phyloP scores from a whole-genome alignment of 2,797 vertebrate genomes.

The Coregonus sp. region DNA sequence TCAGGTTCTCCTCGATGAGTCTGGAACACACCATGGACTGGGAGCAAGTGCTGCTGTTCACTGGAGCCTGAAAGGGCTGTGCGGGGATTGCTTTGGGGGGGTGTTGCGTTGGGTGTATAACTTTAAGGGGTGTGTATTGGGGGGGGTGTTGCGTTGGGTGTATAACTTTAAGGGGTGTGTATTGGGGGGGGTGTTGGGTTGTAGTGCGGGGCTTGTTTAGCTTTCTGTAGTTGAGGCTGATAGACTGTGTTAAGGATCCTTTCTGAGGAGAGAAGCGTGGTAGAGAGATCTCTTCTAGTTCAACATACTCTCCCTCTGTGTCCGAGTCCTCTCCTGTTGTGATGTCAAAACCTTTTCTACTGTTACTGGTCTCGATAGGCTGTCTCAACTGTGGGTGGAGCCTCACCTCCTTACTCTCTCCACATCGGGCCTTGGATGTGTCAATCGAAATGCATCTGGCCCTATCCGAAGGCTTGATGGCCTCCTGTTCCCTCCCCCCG shows the following conservation, averaged over 20 bases:
- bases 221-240: conserved; percentile 69
- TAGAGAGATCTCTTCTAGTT: conserved; percentile 72
- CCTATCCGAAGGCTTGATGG: conserved; percentile 22
- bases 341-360: conserved; percentile 35
- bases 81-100: background rate
- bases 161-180: too few relatives aligned
- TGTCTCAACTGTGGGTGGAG: conserved; percentile 27
- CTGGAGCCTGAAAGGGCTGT: conserved; percentile 8
- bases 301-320: conserved; percentile 85
- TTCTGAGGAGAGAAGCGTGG: conserved; percentile 77
- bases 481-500: conserved; percentile 20
- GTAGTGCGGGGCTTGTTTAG: conserved; percentile 62
- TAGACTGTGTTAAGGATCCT: conserved; percentile 74
- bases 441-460: conserved; percentile 29
- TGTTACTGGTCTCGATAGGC: conserved; percentile 27
- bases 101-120: background rate
- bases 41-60: conserved; percentile 45
- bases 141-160: background rate
- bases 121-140: background rate
- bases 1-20: conserved; percentile 59
- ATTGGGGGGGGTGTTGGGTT: background rate
- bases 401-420: conserved; percentile 27
- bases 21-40: conserved; percentile 57
- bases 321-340: conserved; percentile 52
- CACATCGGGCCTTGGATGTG: conserved; percentile 8